Evolutionary conservation across 2,888 invertebrate genomes (phyloP), one percentile per base, ranked within the genome.

Genomic region (Tetropium fuscum): DNA sequence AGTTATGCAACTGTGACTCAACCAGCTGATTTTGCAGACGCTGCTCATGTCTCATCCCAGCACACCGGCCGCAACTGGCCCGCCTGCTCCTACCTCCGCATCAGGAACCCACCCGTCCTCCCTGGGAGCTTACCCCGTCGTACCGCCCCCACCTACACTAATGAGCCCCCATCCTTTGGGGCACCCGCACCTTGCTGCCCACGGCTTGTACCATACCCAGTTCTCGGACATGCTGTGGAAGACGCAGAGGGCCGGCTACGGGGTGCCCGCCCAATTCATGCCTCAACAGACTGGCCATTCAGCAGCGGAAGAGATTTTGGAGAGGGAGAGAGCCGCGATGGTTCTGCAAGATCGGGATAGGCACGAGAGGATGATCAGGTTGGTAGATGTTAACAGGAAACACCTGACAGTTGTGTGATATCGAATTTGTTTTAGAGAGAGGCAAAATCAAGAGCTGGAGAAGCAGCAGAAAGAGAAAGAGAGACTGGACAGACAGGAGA

Each of bases 401-500:
- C 7, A 6, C 2, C n/a, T 2, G 7, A n/a, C 6, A 2, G 8
- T 27, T n/a, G 27, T 27, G 7, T 27, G n/a, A 27, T 2, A 34
- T 34, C 13, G 4, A 34, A 34, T 34, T 13, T 34, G 27, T 25
- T 32, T 25, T 34, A 60, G 61, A 38, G 66, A 66, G 40, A 62
- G 89, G 78, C 87, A 90, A 75, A 89, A 88, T 78, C 88, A 88
- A 81, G 89, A 90, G 70, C 69, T 84, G 66, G 85, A 85, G 82
- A 86, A 88, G 78, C 85, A 87, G 79, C 87, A 88, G 72, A 85
- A 83, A 64, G 79, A 78, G 68, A 70, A 83, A 47, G 86, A 78
- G 80, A 83, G 81, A 54, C 69, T 77, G 73, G 81, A 81, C 53
- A 67, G 79, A 10, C 64, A 64, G 25, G 66, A 70, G 74, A 66